These are phyloP conservation scores for Myrmecophaga tridactyla DNA, from an alignment of 2,113 vertebrate genomes.

Conservation along the genomic window DNA sequence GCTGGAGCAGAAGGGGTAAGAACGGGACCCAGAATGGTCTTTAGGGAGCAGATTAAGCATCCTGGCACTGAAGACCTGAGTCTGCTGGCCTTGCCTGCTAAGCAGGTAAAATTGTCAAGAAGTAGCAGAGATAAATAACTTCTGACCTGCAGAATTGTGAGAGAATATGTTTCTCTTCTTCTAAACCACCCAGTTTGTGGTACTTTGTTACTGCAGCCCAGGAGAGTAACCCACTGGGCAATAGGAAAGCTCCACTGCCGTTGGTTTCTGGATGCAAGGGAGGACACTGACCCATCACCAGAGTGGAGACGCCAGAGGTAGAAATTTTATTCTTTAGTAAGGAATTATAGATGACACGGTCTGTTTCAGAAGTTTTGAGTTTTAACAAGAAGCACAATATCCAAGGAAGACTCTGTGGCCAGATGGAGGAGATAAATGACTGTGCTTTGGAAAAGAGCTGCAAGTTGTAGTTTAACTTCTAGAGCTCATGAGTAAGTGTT, in stretches of 20 bases:
- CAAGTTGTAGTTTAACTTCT: not conserved
- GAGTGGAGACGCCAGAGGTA: not conserved
- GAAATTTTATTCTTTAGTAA: not conserved
- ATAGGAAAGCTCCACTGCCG: rapidly evolving
- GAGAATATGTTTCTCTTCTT: no score
- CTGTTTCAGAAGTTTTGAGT: not conserved
- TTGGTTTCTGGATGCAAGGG: no score
- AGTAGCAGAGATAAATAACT: no score
- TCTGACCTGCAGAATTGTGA: not conserved
- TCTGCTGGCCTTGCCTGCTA: rapidly evolving
- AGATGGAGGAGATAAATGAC: not conserved
- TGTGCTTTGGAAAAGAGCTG: rapidly evolving
- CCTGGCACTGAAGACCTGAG: no score
- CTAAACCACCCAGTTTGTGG: no score
- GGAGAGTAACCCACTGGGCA: no score
- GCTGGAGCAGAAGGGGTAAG: not conserved
- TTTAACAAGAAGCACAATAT: not conserved
- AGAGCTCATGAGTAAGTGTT: rapidly evolving
- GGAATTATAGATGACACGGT: rapidly evolving
- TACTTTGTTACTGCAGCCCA: no score
- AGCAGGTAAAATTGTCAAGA: no score
- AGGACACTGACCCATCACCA: rapidly evolving
- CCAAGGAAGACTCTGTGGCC: not conserved
- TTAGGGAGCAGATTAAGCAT: rapidly evolving
- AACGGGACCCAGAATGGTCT: not conserved